Percentiles rank a stretch among this genome's conserved stretches.
These are phyloP conservation scores for Malacosoma neustria DNA, from an alignment of 2,888 invertebrate species.

Conservation along the genomic window DNA sequence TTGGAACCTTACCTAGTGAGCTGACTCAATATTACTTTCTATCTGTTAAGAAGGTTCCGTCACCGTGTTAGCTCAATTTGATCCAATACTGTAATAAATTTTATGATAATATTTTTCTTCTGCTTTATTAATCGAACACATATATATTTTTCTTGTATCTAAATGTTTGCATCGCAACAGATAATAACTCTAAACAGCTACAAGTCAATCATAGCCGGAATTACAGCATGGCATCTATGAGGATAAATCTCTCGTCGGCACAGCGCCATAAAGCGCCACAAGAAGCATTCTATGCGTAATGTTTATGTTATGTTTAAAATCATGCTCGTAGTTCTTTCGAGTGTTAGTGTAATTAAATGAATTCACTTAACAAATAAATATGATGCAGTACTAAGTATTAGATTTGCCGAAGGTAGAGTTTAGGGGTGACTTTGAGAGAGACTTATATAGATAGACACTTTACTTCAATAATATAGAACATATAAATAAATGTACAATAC, in stretches of 20 bases:
- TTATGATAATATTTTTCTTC: too few relatives aligned
- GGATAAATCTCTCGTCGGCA: slow-evolving; percentile 53
- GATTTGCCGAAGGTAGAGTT: too few relatives aligned
- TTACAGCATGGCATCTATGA: slow-evolving; percentile 26
- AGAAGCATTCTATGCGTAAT: slow-evolving; percentile 30
- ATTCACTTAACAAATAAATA: slow-evolving; percentile 10
- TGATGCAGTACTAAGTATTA: background rate
- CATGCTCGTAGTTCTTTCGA: slow-evolving; percentile 47
- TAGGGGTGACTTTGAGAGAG: too few relatives aligned
- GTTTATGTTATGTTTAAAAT: slow-evolving; percentile 54
- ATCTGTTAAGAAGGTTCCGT: too few relatives aligned
- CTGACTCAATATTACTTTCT: too few relatives aligned
- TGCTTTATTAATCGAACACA: too few relatives aligned
- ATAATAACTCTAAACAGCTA: slow-evolving; percentile 10
- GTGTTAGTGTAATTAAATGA: slow-evolving; percentile 43
- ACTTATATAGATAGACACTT: too few relatives aligned
- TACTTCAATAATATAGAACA: too few relatives aligned
- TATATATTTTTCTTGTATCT: background rate
- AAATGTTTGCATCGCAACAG: background rate
- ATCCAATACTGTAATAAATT: too few relatives aligned
- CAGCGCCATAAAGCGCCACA: slow-evolving; percentile 26
- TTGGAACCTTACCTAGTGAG: too few relatives aligned
- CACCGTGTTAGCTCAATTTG: too few relatives aligned
- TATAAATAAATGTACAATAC: too few relatives aligned
- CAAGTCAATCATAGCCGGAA: slow-evolving; percentile 29